A percentile compares a stretch with the other conserved stretches of the same genome.
These are phyloP conservation scores for Sylvietta virens DNA, from an alignment of 2,113 vertebrate species.

Conservation along the genomic window DNA sequence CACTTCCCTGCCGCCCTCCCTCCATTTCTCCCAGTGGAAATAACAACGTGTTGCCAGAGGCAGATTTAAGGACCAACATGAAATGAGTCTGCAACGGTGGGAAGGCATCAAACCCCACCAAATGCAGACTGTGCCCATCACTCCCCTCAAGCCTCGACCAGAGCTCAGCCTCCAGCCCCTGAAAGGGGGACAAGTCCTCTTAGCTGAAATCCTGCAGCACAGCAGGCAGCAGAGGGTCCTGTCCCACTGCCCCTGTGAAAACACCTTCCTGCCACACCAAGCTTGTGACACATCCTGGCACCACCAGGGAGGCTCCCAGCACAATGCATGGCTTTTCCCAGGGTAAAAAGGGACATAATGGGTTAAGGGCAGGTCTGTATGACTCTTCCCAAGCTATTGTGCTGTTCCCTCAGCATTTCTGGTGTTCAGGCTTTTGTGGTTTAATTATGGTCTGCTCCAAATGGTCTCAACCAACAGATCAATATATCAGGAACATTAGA, in stretches of 20 bases:
- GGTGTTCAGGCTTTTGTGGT: constrained; percentile 53
- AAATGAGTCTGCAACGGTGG: neutral
- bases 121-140: accelerated
- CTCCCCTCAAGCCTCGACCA: accelerated
- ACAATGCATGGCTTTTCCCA: neutral
- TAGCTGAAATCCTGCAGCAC: neutral
- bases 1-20: neutral
- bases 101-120: neutral
- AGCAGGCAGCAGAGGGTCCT: neutral
- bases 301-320: neutral
- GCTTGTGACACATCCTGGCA: neutral
- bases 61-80: neutral
- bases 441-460: constrained; percentile 60
- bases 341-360: neutral
- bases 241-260: neutral
- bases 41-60: accelerated
- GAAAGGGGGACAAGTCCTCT: neutral
- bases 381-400: neutral
- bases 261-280: neutral
- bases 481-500: constrained; percentile 62
- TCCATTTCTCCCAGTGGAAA: neutral
- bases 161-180: neutral
- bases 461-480: constrained; percentile 57
- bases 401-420: neutral
- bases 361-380: neutral